phyloP scores from a whole-genome alignment of 2,888 invertebrate genomes.

The Branchipolynoe longqiensis region DNA sequence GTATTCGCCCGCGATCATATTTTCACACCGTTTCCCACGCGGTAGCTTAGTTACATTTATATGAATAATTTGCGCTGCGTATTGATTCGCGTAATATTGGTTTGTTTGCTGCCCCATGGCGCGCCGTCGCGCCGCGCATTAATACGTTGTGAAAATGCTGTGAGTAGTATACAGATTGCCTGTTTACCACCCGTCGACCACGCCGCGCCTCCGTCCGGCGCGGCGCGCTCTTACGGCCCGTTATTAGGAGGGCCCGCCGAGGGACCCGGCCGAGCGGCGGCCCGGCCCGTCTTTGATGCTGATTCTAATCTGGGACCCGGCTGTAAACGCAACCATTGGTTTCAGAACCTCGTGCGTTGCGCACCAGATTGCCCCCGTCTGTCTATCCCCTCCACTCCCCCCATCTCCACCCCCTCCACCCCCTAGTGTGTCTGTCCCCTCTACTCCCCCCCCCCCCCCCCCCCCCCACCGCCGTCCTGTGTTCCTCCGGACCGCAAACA shows the following conservation, averaged over 20 bases:
- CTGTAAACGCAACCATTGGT: not conserved
- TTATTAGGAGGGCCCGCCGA: not conserved
- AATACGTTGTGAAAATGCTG: too few relatives aligned
- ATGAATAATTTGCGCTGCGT: not conserved
- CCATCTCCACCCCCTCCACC: not conserved
- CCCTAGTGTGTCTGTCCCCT: too few relatives aligned
- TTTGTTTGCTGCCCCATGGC: not conserved
- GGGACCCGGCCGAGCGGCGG: not conserved
- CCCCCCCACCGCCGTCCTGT: too few relatives aligned
- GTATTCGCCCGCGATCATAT: too few relatives aligned
- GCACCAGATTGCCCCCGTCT: too few relatives aligned
- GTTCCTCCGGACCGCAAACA: too few relatives aligned
- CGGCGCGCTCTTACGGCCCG: not conserved
- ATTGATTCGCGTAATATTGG: conserved; percentile 16
- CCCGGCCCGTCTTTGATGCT: not conserved
- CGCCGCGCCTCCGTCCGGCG: not conserved
- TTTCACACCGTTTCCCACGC: too few relatives aligned
- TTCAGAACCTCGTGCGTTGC: not conserved
- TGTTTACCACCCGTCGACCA: not conserved
- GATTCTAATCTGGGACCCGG: not conserved
- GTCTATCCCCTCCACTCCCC: too few relatives aligned
- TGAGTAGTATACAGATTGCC: conserved; percentile 38
- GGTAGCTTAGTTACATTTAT: not conserved
- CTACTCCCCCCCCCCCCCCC: too few relatives aligned
- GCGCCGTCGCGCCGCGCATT: too few relatives aligned